These are phyloP conservation scores for Amphibalanus amphitrite DNA, from an alignment of 1,140 invertebrate genomes.

Conservation along the genomic window DNA sequence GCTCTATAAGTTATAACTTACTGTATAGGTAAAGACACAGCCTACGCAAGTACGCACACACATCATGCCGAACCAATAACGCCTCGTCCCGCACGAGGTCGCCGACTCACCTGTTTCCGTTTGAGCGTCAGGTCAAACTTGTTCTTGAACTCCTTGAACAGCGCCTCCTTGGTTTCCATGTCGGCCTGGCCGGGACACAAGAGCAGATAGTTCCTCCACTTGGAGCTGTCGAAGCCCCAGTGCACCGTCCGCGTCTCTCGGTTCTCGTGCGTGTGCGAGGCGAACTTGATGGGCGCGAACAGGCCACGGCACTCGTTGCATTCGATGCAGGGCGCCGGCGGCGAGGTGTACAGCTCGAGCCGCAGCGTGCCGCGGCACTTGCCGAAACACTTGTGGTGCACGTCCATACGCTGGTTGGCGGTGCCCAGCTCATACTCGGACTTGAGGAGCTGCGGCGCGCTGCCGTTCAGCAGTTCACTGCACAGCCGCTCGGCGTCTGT, in stretches of 20 bases:
- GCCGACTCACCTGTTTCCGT: constrained; percentile 32
- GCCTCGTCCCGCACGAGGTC: too few relatives aligned
- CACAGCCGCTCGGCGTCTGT: constrained; percentile 86
- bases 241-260: constrained; percentile 85
- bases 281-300: constrained; percentile 77
- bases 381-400: constrained; percentile 94
- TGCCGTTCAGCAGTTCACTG: constrained; percentile 85
- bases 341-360: constrained; percentile 54
- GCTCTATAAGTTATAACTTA: too few relatives aligned
- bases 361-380: constrained; percentile 73
- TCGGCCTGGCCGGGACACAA: constrained; percentile 60
- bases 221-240: constrained; percentile 92
- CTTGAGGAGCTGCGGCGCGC: constrained; percentile 68
- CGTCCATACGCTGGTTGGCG: constrained; percentile 51
- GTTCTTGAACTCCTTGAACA: constrained; percentile 60
- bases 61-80: too few relatives aligned
- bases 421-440: constrained; percentile 48
- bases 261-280: constrained; percentile 73
- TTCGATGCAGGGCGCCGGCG: constrained; percentile 68
- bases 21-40: too few relatives aligned
- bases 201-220: constrained; percentile 81
- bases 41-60: too few relatives aligned
- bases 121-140: constrained; percentile 37
- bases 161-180: constrained; percentile 45
- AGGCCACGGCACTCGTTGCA: constrained; percentile 73